A percentile compares a stretch with the other conserved stretches of the same genome.
Evolutionary conservation across 2,113 vertebrate species (phyloP).

Genomic region (Neotoma lepida): DNA sequence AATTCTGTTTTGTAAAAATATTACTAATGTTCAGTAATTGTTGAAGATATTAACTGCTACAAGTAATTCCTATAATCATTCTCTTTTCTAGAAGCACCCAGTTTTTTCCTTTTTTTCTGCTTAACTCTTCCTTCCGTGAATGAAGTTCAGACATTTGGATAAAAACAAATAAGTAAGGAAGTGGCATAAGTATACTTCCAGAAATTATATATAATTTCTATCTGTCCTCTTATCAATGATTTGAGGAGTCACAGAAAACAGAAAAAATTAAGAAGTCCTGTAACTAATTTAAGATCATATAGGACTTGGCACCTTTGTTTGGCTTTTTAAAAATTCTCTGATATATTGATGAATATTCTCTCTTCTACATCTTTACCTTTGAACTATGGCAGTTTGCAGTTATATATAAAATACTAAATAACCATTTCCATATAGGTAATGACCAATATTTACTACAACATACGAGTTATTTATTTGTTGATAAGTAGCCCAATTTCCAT

Average conservation of each 20-base stretch:
- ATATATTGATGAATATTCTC: neutral
- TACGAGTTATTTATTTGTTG: neutral
- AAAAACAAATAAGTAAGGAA: neutral
- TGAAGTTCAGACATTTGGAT: neutral
- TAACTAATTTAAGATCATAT: neutral
- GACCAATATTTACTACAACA: neutral
- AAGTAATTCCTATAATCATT: neutral
- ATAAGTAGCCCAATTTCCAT: neutral
- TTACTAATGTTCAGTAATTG: slow-evolving; percentile 1
- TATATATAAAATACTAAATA: neutral
- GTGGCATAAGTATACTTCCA: neutral
- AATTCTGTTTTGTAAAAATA: slow-evolving; percentile 16
- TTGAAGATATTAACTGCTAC: neutral
- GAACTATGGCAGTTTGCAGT: neutral
- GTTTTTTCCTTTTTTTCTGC: neutral
- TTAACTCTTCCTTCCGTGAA: neutral
- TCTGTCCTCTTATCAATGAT: neutral
- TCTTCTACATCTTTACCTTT: neutral
- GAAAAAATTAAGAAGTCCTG: neutral
- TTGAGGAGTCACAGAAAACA: neutral
- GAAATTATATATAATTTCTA: neutral
- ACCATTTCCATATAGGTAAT: neutral
- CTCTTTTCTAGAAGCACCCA: neutral
- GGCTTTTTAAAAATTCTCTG: neutral
- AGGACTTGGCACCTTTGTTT: neutral